phyloP scores from a whole-genome alignment of 2,113 vertebrate genomes.

The Cololabis saira region DNA sequence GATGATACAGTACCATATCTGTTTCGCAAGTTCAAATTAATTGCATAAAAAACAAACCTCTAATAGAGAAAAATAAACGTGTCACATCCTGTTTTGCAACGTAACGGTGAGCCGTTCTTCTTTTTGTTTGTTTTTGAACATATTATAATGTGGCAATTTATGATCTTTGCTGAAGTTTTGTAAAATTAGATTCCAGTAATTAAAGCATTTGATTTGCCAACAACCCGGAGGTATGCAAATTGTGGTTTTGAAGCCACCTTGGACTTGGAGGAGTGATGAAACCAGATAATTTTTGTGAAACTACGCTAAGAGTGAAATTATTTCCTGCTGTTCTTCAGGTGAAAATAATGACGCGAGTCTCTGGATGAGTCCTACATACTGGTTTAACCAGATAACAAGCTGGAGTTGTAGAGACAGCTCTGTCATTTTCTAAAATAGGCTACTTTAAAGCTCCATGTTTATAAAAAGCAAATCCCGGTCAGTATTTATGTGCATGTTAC shows the following conservation, averaged over 20 bases:
- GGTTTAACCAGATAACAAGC: too few species aligned
- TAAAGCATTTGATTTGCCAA: constrained; percentile 4
- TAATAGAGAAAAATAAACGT: constrained; percentile 1
- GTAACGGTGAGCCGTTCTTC: not conserved
- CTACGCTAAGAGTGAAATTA: constrained; percentile 4
- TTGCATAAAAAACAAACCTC: not conserved
- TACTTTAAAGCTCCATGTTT: too few species aligned
- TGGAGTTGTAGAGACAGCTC: too few species aligned
- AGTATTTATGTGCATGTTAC: too few species aligned
- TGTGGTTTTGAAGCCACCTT: constrained; percentile 21
- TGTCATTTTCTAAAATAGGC: too few species aligned
- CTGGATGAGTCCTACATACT: too few species aligned
- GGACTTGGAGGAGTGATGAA: constrained; percentile 24
- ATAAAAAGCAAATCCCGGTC: too few species aligned
- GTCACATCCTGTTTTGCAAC: not conserved
- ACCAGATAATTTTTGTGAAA: constrained; percentile 17
- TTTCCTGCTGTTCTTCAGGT: too few species aligned
- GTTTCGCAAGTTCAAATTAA: not conserved
- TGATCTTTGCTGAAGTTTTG: not conserved
- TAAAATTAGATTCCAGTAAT: constrained; percentile 31
- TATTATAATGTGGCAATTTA: constrained; percentile 2
- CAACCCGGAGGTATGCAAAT: not conserved
- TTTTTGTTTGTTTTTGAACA: not conserved
- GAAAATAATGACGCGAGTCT: too few species aligned
- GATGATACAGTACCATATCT: not conserved